Conservation (phyloP, 30 jellyfish, hydroid and myxozoan genomes). For the Aurelia sp. region DNA sequence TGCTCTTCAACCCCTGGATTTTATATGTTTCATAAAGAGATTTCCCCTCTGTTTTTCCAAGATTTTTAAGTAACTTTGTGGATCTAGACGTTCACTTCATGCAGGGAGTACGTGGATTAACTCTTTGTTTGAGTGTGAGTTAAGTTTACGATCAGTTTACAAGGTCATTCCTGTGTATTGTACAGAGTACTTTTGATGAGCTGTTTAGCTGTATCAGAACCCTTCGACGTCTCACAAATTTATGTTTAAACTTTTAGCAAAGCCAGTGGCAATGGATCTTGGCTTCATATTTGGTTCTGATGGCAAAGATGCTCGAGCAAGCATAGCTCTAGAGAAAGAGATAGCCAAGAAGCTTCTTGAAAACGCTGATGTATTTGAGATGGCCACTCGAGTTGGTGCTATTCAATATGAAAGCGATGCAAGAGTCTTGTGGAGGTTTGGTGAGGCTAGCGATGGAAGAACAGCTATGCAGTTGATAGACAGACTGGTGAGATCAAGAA, state of each 20-base stretch:
- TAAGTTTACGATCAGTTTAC: too few species aligned
- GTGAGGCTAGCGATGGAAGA: conserved; percentile 6
- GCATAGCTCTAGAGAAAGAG: conserved; percentile 9
- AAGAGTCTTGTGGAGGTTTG: conserved; percentile 19
- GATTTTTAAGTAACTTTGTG: too few species aligned
- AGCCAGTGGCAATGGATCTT: conserved; percentile 6
- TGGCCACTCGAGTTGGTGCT: conserved; percentile 58
- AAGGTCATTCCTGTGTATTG: too few species aligned
- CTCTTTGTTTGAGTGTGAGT: too few species aligned
- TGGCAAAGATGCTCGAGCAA: neutral
- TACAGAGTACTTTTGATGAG: too few species aligned
- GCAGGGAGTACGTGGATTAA: too few species aligned
- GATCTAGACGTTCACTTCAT: too few species aligned
- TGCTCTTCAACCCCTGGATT: too few species aligned
- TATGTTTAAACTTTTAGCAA: neutral
- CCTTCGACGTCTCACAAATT: too few species aligned
- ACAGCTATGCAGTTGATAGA: neutral
- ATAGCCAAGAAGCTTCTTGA: conserved; percentile 22
- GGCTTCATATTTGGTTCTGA: conserved; percentile 28
- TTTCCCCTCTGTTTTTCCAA: too few species aligned
- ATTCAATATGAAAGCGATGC: conserved; percentile 46
- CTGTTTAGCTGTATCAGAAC: too few species aligned
- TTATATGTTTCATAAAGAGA: too few species aligned
- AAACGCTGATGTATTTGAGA: conserved; percentile 17
- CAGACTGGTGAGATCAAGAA: neutral